Conservation (phyloP, 2,888 invertebrate genomes). For the Cheilosia vernalis region DNA sequence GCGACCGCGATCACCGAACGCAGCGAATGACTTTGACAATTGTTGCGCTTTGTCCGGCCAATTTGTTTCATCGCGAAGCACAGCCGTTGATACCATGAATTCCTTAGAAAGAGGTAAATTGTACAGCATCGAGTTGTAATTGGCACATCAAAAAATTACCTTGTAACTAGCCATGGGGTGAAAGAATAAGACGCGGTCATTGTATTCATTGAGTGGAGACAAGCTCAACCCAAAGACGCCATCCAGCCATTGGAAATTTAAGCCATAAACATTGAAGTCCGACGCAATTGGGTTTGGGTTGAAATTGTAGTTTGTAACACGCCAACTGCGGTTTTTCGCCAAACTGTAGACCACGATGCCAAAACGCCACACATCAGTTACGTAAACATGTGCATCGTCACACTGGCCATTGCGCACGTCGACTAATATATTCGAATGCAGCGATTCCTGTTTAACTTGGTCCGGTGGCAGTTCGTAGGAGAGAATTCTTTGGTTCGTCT, state of each 20-base stretch:
- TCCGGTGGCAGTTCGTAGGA: constrained; percentile 87
- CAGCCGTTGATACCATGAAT: constrained; percentile 88
- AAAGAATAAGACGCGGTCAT: constrained; percentile 89
- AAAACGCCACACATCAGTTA: constrained; percentile 87
- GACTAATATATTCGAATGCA: constrained; percentile 85
- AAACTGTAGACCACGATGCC: constrained; percentile 83
- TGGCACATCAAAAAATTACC: constrained; percentile 75
- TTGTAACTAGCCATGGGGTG: constrained; percentile 92
- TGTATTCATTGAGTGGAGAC: constrained; percentile 84
- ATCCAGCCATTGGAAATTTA: constrained; percentile 92
- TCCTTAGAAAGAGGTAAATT: constrained; percentile 83
- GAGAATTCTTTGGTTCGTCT: constrained; percentile 86
- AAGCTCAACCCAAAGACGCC: constrained; percentile 91
- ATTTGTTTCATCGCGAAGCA: constrained; percentile 86
- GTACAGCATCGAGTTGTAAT: background rate
- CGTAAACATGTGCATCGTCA: constrained; percentile 86
- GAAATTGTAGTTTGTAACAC: constrained; percentile 81
- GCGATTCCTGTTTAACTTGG: constrained; percentile 87
- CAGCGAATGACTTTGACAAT: constrained; percentile 79
- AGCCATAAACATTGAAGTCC: constrained; percentile 89
- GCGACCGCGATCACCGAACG: constrained; percentile 84
- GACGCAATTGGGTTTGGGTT: constrained; percentile 85
- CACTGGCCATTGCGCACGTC: constrained; percentile 85
- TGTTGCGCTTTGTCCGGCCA: constrained; percentile 81
- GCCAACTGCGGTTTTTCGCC: constrained; percentile 81